Conservation (phyloP, 1,140 invertebrate genomes). For the Acromyrmex echinatior region DNA sequence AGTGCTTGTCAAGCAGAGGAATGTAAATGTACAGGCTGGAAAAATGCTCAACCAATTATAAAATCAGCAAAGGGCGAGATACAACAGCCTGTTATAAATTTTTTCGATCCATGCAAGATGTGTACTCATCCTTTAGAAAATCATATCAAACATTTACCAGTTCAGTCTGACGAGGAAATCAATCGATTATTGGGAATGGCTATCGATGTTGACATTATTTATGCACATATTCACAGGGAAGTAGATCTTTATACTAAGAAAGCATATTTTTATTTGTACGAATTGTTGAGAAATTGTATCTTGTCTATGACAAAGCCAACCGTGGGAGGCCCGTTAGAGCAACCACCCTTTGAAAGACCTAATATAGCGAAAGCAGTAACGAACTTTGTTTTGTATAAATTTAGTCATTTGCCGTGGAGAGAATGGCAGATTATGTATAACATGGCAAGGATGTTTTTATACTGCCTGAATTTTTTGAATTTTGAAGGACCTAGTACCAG, state of each 20-base stretch:
- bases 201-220: conserved; percentile 97
- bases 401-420: conserved; percentile 92
- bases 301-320: conserved; percentile 93
- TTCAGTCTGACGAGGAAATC: conserved; percentile 91
- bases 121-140: conserved; percentile 87
- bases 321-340: conserved; percentile 94
- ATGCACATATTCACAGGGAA: conserved; percentile 93
- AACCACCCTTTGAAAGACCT: conserved; percentile 96
- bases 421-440: conserved; percentile 97
- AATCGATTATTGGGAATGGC: conserved; percentile 95
- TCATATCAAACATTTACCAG: conserved; percentile 94
- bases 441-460: conserved; percentile 96
- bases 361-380: conserved; percentile 96
- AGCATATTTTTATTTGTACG: conserved; percentile 96
- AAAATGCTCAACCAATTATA: too few relatives aligned
- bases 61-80: too few relatives aligned
- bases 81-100: too few relatives aligned
- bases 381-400: conserved; percentile 97
- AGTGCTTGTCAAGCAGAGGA: too few relatives aligned
- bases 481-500: conserved; percentile 94
- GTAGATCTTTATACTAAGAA: conserved; percentile 96
- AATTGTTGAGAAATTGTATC: conserved; percentile 95
- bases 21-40: too few relatives aligned
- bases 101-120: too few relatives aligned
- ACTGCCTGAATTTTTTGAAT: conserved; percentile 98